A percentile compares a stretch with the other conserved stretches of the same genome.
Conservation (phyloP, 2,113 vertebrate species). For the Zosterops borbonicus region DNA sequence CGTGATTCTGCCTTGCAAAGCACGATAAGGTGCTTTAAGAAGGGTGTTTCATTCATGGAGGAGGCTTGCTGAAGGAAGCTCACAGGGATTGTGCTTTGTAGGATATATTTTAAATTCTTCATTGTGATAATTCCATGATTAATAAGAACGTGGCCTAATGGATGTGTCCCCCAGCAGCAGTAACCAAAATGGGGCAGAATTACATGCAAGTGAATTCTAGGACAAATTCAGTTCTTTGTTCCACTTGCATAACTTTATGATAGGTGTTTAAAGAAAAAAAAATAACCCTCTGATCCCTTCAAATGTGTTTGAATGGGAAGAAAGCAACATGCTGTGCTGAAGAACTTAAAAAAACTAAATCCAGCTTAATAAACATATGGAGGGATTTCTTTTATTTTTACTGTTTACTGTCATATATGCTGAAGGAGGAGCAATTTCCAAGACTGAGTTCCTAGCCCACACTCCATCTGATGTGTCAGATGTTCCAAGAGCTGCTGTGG, state of each 20-base stretch:
- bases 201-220: background rate
- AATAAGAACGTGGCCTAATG: background rate
- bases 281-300: background rate
- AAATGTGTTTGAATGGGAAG: background rate
- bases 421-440: constrained; percentile 6
- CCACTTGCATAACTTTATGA: background rate
- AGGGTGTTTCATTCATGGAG: background rate
- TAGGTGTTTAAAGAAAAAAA: background rate
- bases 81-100: background rate
- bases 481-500: background rate
- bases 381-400: background rate
- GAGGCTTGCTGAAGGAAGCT: background rate
- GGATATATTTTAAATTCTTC: background rate
- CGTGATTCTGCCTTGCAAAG: background rate
- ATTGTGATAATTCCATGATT: background rate
- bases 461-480: background rate
- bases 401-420: background rate
- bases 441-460: background rate
- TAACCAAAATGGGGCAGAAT: background rate
- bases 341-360: background rate
- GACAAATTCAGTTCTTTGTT: background rate
- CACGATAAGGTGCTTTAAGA: background rate
- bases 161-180: background rate
- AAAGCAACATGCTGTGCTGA: background rate
- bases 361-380: background rate